Evolutionary conservation across 2,113 vertebrate species (phyloP).

Genomic region (Tragelaphus buxtoni): DNA sequence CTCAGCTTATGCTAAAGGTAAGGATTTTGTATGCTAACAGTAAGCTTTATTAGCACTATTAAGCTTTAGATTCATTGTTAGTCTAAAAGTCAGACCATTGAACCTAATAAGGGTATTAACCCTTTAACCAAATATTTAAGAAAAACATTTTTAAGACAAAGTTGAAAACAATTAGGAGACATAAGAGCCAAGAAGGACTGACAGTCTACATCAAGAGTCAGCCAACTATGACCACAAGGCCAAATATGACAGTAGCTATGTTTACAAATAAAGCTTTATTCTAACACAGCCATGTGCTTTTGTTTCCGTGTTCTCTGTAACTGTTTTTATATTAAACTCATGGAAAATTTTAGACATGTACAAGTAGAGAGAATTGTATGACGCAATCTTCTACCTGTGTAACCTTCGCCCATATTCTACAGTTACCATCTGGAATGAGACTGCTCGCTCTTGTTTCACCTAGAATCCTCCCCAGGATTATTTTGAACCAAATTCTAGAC

Average conservation of each 20-base stretch:
- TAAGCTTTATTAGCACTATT: background rate
- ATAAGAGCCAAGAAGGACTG: background rate
- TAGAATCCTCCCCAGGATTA: background rate
- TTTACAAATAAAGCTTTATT: background rate
- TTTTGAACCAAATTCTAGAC: background rate
- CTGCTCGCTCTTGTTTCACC: background rate
- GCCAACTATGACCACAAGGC: background rate
- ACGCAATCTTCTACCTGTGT: background rate
- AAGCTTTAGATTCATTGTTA: background rate
- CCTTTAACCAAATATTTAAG: background rate
- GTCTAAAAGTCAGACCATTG: background rate
- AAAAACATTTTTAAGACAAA: background rate
- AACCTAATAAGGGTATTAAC: background rate
- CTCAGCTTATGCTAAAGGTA: slow-evolving; percentile 95
- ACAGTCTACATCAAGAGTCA: background rate
- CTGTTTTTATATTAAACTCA: background rate
- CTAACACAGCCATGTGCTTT: background rate
- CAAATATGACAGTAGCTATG: background rate
- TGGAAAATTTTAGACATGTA: background rate
- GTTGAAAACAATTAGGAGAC: background rate
- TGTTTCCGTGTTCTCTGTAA: background rate
- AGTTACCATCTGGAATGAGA: background rate
- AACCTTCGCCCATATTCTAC: background rate
- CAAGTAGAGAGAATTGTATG: background rate
- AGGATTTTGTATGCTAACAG: background rate